These are phyloP conservation scores for Pocota personata DNA, from an alignment of 2,888 invertebrate species.

Conservation along the genomic window DNA sequence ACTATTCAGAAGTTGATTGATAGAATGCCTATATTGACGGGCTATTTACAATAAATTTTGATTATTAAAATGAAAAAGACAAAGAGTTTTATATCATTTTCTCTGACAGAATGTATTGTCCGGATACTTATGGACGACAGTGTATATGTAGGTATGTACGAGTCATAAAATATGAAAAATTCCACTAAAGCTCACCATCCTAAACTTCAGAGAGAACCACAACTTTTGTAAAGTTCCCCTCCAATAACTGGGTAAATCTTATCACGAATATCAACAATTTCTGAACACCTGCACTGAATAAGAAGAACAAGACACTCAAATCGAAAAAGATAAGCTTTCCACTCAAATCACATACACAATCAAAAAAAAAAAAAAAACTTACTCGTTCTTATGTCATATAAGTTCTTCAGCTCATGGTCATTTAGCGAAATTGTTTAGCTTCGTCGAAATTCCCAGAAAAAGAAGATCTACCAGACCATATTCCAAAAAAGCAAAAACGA, in stretches of 20 bases:
- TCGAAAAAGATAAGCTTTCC: neutral
- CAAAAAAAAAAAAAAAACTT: slow-evolving; percentile 11
- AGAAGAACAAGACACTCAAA: slow-evolving; percentile 3
- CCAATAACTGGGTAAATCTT: neutral
- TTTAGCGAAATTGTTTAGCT: neutral
- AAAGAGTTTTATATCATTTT: too few species aligned
- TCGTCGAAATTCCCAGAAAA: slow-evolving; percentile 18
- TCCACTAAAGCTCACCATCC: too few species aligned
- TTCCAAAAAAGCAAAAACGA: neutral
- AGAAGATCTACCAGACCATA: neutral
- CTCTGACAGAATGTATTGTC: too few species aligned
- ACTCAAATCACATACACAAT: neutral
- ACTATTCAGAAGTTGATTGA: too few species aligned
- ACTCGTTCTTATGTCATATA: slow-evolving; percentile 16
- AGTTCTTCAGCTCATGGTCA: slow-evolving; percentile 21
- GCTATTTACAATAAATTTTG: too few species aligned
- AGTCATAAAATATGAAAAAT: too few species aligned
- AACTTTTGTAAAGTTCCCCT: neutral
- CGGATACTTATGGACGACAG: too few species aligned
- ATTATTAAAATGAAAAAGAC: too few species aligned
- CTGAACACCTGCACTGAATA: slow-evolving; percentile 16
- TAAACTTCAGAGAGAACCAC: neutral
- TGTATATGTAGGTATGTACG: too few species aligned
- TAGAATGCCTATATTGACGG: too few species aligned
- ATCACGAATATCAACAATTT: slow-evolving; percentile 1